These are phyloP conservation scores for Lasiurus borealis DNA, from an alignment of 2,113 vertebrate species.

Conservation along the genomic window DNA sequence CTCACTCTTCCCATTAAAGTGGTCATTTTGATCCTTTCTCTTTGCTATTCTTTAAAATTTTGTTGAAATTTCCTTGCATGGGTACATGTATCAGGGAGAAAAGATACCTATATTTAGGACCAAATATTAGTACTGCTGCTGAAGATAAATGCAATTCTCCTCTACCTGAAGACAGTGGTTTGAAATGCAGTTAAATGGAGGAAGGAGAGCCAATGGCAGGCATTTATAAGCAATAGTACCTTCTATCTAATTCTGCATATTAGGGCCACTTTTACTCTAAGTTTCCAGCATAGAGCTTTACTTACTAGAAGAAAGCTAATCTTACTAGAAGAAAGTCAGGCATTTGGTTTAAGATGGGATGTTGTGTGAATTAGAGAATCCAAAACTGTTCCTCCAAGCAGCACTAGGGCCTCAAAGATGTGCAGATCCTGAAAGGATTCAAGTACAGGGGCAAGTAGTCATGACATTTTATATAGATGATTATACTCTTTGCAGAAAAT, in stretches of 20 bases:
- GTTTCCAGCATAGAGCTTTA: not conserved
- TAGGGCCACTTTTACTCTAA: not conserved
- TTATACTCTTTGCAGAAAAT: not conserved
- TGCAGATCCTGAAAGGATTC: not conserved
- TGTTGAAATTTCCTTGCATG: not conserved
- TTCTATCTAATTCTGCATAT: not conserved
- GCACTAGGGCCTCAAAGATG: not conserved
- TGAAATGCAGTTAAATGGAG: not conserved
- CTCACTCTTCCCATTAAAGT: not conserved
- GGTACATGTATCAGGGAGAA: not conserved
- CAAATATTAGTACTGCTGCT: not conserved
- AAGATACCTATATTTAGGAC: not conserved
- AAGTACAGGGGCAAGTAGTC: not conserved
- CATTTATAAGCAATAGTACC: not conserved
- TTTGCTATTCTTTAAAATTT: not conserved
- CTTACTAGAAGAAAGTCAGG: not conserved
- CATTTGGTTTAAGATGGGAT: not conserved
- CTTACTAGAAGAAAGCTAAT: not conserved
- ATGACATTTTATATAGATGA: not conserved
- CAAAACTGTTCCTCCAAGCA: not conserved
- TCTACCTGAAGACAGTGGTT: not conserved
- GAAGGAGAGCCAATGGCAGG: not conserved
- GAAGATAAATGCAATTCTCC: not conserved
- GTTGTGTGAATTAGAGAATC: not conserved
- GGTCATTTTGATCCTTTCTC: not conserved